phyloP scores from a whole-genome alignment of 1,140 invertebrate species.

The Centruroides sculpturatus region DNA sequence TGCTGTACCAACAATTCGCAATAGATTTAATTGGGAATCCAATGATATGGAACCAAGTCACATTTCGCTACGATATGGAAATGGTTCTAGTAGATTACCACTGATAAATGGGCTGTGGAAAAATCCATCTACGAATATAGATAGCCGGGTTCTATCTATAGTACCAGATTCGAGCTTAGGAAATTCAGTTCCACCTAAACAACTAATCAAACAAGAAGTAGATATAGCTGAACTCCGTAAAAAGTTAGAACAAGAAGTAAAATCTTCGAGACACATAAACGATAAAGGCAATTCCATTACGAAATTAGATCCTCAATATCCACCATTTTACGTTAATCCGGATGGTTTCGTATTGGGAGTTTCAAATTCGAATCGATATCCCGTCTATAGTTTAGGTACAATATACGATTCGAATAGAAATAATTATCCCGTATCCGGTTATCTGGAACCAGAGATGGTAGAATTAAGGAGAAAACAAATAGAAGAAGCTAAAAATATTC shows the following conservation, averaged over 20 bases:
- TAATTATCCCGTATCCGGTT: not conserved
- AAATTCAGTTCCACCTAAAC: constrained; percentile 2
- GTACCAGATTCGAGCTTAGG: constrained; percentile 3
- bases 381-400: not conserved
- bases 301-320: too few species aligned
- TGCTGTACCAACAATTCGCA: too few species aligned
- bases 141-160: too few species aligned
- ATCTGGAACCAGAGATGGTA: not conserved
- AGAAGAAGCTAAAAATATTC: too few species aligned
- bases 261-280: not conserved
- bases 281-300: not conserved
- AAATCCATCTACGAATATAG: not conserved
- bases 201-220: constrained; percentile 9
- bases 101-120: constrained; percentile 11
- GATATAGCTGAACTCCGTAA: constrained; percentile 10
- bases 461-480: not conserved
- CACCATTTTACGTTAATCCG: too few species aligned
- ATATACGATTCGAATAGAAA: not conserved
- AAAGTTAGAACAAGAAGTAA: constrained; percentile 6
- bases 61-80: not conserved
- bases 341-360: not conserved
- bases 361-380: not conserved
- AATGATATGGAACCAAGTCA: too few species aligned
- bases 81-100: constrained; percentile 9
- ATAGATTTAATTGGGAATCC: too few species aligned